These are phyloP conservation scores for Heliconius eleuchia DNA, from an alignment of 1,140 invertebrate species.

Conservation along the genomic window DNA sequence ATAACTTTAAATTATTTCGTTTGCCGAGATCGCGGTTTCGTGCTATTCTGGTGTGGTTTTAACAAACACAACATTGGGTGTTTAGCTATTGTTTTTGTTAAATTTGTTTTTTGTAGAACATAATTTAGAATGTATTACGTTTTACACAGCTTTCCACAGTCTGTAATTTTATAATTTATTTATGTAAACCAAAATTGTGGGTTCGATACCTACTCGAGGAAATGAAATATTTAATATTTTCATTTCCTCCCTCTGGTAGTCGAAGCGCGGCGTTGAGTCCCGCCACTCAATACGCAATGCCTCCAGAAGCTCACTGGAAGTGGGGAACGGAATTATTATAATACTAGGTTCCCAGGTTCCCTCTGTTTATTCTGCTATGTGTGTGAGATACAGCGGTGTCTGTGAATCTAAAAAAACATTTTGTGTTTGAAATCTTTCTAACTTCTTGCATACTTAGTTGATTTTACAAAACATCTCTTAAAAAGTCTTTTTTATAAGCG, in stretches of 20 bases:
- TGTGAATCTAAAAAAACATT: too few species aligned
- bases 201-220: too few species aligned
- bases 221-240: too few species aligned
- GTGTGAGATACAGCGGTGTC: too few species aligned
- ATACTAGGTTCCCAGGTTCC: too few species aligned
- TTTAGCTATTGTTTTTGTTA: background rate
- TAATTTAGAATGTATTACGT: background rate
- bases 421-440: background rate
- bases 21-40: background rate
- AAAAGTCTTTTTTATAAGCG: background rate
- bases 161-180: too few species aligned
- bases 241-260: too few species aligned
- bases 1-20: conserved; percentile 3
- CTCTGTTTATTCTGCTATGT: too few species aligned
- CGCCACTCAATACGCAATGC: too few species aligned
- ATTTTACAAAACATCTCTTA: background rate
- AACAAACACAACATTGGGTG: background rate
- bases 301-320: too few species aligned
- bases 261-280: too few species aligned
- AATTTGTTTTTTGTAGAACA: background rate
- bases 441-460: background rate
- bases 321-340: too few species aligned
- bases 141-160: background rate
- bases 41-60: conserved; percentile 16
- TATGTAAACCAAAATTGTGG: background rate